These are phyloP conservation scores for Mola mola DNA, from an alignment of 2,113 vertebrate species.

Conservation along the genomic window DNA sequence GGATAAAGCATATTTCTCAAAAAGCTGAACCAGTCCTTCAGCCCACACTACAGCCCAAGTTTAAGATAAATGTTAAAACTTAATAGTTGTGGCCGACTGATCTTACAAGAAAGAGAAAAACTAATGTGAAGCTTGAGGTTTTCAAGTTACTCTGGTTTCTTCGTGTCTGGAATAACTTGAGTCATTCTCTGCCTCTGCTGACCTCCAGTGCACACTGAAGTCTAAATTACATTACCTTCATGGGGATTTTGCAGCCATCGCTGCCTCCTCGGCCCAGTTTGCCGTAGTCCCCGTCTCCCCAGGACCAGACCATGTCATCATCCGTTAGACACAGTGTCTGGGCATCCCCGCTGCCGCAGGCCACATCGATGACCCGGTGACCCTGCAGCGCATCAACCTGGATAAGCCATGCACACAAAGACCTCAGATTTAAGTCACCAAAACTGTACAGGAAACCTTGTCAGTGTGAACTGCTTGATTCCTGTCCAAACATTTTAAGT, in stretches of 20 bases:
- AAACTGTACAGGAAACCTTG: constrained; percentile 2
- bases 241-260: constrained; percentile 97
- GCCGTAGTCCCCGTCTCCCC: constrained; percentile 98
- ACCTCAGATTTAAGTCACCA: constrained; percentile 2
- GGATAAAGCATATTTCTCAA: too few relatives aligned
- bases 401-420: constrained; percentile 11
- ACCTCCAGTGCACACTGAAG: not conserved
- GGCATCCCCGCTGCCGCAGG: constrained; percentile 96
- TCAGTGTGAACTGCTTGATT: constrained; percentile 1
- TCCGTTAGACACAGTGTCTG: constrained; percentile 96
- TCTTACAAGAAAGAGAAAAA: not conserved
- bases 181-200: not conserved
- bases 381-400: constrained; percentile 98
- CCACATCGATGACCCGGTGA: constrained; percentile 94
- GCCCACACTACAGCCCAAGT: too few relatives aligned
- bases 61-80: too few relatives aligned
- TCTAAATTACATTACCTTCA: constrained; percentile 87
- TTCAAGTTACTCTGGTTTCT: not conserved
- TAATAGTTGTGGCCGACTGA: too few relatives aligned
- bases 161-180: not conserved
- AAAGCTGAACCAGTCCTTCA: too few relatives aligned
- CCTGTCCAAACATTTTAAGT: constrained; percentile 2
- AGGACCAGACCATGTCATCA: constrained; percentile 98
- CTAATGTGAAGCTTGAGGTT: not conserved
- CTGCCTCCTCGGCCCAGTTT: constrained; percentile 97